Conservation (phyloP, 2,888 invertebrate species). For the Physocephala rufipes region DNA sequence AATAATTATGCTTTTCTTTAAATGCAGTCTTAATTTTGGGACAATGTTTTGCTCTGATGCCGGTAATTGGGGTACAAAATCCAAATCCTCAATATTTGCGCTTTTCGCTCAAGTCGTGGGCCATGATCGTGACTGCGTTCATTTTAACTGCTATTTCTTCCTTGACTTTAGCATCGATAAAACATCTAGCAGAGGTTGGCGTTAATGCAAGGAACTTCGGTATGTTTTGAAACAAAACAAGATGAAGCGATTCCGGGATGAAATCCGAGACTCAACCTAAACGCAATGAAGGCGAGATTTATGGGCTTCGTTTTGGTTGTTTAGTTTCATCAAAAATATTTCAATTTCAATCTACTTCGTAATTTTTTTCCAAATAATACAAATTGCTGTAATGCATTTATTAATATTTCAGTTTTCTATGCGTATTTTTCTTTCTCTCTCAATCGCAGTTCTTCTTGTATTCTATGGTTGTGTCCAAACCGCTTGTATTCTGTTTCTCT, state of each 20-base stretch:
- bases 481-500: conserved; percentile 56
- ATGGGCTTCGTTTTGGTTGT: no score
- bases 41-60: conserved; percentile 69
- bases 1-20: background rate
- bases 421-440: background rate
- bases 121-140: conserved; percentile 48
- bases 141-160: conserved; percentile 50
- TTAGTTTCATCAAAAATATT: no score
- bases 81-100: conserved; percentile 58
- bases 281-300: no score
- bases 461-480: conserved; percentile 57
- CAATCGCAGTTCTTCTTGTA: conserved; percentile 53
- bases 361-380: no score
- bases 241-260: background rate
- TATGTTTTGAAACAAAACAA: conserved; percentile 43
- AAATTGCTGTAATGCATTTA: no score
- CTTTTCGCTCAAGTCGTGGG: conserved; percentile 54
- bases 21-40: conserved; percentile 66
- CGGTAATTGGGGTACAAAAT: conserved; percentile 66
- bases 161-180: conserved; percentile 47
- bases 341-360: conserved; percentile 10
- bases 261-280: background rate
- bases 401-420: background rate
- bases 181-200: conserved; percentile 52
- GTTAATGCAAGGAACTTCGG: conserved; percentile 61